Conservation (phyloP, 2,113 vertebrate species). For the Dicerorhinus sumatrensis region DNA sequence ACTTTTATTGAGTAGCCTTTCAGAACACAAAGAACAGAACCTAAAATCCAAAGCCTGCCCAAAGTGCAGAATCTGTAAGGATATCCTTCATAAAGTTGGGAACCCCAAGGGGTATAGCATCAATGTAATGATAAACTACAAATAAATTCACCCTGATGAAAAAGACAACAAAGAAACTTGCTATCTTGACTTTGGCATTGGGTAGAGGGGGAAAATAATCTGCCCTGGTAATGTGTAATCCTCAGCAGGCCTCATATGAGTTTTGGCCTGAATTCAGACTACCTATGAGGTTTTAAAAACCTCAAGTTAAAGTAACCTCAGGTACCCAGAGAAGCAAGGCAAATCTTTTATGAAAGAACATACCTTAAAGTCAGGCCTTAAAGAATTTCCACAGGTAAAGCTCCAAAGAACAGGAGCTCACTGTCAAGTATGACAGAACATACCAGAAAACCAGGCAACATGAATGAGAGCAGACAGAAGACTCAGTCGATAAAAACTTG, state of each 20-base stretch:
- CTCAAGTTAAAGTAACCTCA: conserved; percentile 30
- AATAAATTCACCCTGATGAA: conserved; percentile 3
- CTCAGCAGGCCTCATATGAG: neutral
- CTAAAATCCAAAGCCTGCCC: neutral
- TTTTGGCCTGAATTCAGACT: conserved; percentile 52
- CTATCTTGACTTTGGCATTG: neutral
- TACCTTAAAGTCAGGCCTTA: conserved; percentile 37
- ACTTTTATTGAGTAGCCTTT: neutral
- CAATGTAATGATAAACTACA: conserved; percentile 14
- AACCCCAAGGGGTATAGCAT: neutral
- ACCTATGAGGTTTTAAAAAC: conserved; percentile 44
- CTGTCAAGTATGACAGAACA: neutral
- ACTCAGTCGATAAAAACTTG: neutral
- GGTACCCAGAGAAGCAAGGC: conserved; percentile 32
- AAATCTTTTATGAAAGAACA: conserved; percentile 58
- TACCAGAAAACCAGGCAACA: neutral
- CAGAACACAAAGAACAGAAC: neutral
- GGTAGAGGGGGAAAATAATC: neutral
- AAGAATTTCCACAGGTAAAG: conserved; percentile 5
- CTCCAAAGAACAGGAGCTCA: neutral
- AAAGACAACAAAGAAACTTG: neutral
- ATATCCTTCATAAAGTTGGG: neutral
- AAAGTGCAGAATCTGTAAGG: conserved; percentile 13
- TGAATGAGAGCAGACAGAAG: neutral
- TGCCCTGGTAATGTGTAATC: neutral